A percentile compares a stretch with the other conserved stretches of the same genome.
These are phyloP conservation scores for Labrus mixtus DNA, from an alignment of 2,113 vertebrate species.

Conservation along the genomic window DNA sequence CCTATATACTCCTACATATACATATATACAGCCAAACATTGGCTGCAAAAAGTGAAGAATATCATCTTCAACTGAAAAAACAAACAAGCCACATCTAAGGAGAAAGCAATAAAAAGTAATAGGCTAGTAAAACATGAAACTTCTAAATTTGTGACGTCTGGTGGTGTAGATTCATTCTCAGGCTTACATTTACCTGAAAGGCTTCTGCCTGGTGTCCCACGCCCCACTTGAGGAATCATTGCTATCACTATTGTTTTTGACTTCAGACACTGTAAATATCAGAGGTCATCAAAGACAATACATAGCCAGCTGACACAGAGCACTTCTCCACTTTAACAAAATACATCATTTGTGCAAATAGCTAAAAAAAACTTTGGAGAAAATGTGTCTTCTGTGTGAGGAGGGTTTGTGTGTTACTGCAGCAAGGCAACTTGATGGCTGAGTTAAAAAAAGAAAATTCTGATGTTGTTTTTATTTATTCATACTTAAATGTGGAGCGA, in stretches of 20 bases:
- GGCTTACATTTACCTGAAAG: no score
- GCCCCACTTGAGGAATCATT: no score
- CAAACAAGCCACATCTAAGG: no score
- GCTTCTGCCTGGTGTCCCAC: no score
- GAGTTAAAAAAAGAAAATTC: background rate
- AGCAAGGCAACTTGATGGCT: background rate
- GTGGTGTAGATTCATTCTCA: no score
- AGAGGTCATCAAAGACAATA: background rate
- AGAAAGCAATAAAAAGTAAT: no score
- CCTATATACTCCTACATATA: no score
- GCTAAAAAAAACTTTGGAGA: background rate
- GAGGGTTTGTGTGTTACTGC: background rate
- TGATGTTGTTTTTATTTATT: constrained; percentile 39
- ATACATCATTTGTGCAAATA: constrained; percentile 20
- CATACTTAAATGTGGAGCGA: background rate
- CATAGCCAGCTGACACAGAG: constrained; percentile 12
- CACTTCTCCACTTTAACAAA: background rate
- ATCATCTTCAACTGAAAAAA: no score
- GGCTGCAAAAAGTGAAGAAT: no score
- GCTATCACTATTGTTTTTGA: background rate
- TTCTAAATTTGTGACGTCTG: no score
- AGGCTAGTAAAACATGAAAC: no score
- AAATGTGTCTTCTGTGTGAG: background rate
- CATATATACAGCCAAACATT: no score
- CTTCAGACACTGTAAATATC: background rate